Conservation (phyloP, 2,113 vertebrate genomes). For the Sarotherodon lohbergeri region DNA sequence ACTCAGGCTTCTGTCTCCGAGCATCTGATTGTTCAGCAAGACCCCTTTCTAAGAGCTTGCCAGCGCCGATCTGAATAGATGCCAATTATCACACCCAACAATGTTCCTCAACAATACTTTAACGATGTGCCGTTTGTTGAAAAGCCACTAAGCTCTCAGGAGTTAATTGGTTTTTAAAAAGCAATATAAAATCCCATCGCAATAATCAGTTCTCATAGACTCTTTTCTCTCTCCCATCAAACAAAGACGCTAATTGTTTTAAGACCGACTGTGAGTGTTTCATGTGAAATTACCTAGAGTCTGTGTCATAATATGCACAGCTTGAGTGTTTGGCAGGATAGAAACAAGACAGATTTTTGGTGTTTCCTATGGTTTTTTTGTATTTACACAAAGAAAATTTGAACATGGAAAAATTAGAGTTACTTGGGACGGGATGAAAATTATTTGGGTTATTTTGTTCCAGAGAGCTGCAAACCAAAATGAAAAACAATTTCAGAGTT, state of each 20-base stretch:
- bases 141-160: conserved; percentile 69
- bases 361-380: not conserved
- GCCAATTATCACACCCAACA: conserved; percentile 68
- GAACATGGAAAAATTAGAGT: not conserved
- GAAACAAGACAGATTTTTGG: conserved; percentile 4
- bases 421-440: not conserved
- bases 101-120: conserved; percentile 72
- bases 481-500: not conserved
- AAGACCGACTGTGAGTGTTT: conserved; percentile 55
- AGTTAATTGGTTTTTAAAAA: conserved; percentile 79
- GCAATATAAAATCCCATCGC: conserved; percentile 71
- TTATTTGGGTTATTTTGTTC: not conserved
- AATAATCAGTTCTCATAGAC: conserved; percentile 68
- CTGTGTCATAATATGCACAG: conserved; percentile 45
- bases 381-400: conserved; percentile 2
- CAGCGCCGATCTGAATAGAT: conserved; percentile 61
- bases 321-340: conserved; percentile 17
- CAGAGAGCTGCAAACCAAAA: not conserved
- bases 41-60: conserved; percentile 54
- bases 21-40: conserved; percentile 64
- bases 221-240: conserved; percentile 60
- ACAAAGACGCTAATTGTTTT: conserved; percentile 70
- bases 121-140: conserved; percentile 65
- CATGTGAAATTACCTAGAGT: conserved; percentile 58
- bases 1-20: conserved; percentile 58